These are phyloP conservation scores for Heliocidaris erythrogramma DNA, from an alignment of 35 echinoderm and acorn worm species.

Conservation along the genomic window DNA sequence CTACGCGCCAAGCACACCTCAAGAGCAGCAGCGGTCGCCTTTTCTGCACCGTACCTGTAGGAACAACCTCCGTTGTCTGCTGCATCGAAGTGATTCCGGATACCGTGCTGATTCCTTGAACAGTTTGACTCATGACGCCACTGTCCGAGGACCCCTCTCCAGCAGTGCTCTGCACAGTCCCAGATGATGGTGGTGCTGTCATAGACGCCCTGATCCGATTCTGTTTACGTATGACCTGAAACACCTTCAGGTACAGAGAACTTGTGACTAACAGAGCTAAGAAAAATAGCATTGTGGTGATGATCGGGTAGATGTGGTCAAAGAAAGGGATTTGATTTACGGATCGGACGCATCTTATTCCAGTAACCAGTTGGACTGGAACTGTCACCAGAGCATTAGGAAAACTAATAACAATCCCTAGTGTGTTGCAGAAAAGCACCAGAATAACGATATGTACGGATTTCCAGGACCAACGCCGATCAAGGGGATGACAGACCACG, in stretches of 20 bases:
- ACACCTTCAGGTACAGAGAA: conserved; percentile 29
- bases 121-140: not conserved
- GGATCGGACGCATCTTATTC: not conserved
- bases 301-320: not conserved
- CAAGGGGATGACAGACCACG: not conserved
- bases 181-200: not conserved
- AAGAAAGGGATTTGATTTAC: conserved; percentile 14
- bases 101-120: not conserved
- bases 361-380: not conserved
- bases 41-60: not conserved
- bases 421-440: not conserved
- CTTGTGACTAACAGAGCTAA: not conserved
- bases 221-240: conserved; percentile 24
- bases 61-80: not conserved
- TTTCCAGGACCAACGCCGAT: conserved; percentile 23
- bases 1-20: not conserved
- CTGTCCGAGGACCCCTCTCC: not conserved
- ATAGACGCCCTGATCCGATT: conserved; percentile 11
- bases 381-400: not conserved
- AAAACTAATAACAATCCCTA: not conserved
- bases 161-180: not conserved
- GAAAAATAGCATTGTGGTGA: not conserved
- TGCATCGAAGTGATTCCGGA: not conserved
- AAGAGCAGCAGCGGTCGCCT: not conserved
- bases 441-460: not conserved